These are phyloP conservation scores for Bombylius major DNA, from an alignment of 2,888 invertebrate genomes.

Conservation along the genomic window DNA sequence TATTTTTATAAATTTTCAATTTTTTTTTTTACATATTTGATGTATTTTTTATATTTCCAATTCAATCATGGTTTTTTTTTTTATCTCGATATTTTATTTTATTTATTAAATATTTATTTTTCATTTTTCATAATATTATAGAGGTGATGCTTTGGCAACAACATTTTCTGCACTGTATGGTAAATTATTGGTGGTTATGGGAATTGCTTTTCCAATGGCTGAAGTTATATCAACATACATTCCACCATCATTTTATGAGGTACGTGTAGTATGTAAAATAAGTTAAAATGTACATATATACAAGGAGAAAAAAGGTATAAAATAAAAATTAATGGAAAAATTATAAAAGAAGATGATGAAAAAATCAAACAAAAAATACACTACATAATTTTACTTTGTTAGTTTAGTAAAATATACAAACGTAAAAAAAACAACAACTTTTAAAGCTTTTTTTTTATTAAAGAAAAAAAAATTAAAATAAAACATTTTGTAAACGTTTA, in stretches of 20 bases:
- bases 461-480: too few species aligned
- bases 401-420: too few species aligned
- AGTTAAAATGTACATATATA: too few species aligned
- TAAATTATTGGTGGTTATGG: conserved; percentile 86
- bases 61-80: conserved; percentile 2
- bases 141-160: conserved; percentile 73
- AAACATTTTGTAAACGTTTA: too few species aligned
- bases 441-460: too few species aligned
- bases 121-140: conserved; percentile 32
- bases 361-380: too few species aligned
- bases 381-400: too few species aligned
- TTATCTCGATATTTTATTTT: not conserved
- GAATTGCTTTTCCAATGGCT: conserved; percentile 89
- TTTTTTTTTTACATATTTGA: not conserved
- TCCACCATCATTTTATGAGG: conserved; percentile 87
- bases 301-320: too few species aligned
- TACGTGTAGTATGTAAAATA: conserved; percentile 28
- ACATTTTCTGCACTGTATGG: conserved; percentile 88
- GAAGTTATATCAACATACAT: conserved; percentile 91
- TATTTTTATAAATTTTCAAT: not conserved
- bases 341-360: too few species aligned
- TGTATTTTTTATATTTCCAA: not conserved
- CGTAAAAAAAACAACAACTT: too few species aligned
- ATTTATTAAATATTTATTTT: conserved; percentile 2
- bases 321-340: too few species aligned